Base-by-base conservation (phyloP, 2,888 invertebrate genomes). In the Perdita meconis region DNA sequence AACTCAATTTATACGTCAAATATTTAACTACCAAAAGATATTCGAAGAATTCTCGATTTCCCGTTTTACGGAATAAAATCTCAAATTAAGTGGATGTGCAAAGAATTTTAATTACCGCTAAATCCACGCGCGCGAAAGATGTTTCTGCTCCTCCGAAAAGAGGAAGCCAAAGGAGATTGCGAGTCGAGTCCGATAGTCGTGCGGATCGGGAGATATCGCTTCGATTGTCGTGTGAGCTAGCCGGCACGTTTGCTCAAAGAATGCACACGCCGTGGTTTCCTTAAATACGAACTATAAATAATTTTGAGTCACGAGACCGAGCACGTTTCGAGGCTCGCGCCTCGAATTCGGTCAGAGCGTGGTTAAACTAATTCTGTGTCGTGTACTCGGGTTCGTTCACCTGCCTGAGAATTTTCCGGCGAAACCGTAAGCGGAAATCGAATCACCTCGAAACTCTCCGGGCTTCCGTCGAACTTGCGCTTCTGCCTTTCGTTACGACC, bases 361-460 rank as follows among this genome's bases (percentile, higher is more conserved):
- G 67, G 79, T 83, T 87, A 86, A 86, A 91, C 90, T 90, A 90
- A 91, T 90, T 91, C 84, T 88, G 84, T 86, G 88, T 85, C 86
- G 83, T 86, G 81, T 74, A 82, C 82, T 80, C 77, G 88, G 79
- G 91, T 89, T 90, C 91, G 80, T 91, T 89, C 83, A 90, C 90
- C 91, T 83, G 84, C 61, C 69, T 22, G 55, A 55, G 68, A 83
- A 68, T 80, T 80, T 82, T 78, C 80, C 73, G 53, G 34, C 55
- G 69, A 70, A 80, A 44, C 57, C 36, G 60, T 65, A 67, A 79
- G 42, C 66, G 67, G 69, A 68, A 68, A 71, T 69, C 64, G 56
- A 61, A 59, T 70, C 50, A 26, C 36, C 69, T 24, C 34, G 47
- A 56, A 34, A 19, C 53, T 47, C 10, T 6, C n/a, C 19, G 22